A percentile compares a stretch with the other conserved stretches of the same genome.
phyloP scores from a whole-genome alignment of 2,797 vertebrate genomes.

The Vipera latastei region DNA sequence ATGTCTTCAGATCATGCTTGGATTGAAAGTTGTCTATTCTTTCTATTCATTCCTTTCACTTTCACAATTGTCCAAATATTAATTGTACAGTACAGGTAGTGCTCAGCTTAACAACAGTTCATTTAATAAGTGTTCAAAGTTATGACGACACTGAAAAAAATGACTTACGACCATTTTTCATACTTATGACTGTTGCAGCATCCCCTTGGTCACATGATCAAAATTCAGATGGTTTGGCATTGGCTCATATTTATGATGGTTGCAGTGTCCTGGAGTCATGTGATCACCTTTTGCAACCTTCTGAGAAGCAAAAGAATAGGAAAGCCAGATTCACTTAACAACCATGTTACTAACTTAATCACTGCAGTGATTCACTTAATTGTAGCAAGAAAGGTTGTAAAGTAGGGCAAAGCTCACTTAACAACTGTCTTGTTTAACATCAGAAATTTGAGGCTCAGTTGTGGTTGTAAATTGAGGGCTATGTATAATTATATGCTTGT shows the following conservation, averaged over 20 bases:
- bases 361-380: not conserved
- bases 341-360: not conserved
- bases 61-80: not conserved
- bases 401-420: not conserved
- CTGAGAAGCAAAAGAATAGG: not conserved
- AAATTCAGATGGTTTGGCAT: not conserved
- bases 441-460: not conserved
- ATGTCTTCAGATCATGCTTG: conserved; percentile 31
- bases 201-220: not conserved
- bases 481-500: not conserved
- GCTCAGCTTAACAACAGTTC: not conserved
- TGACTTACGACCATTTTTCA: not conserved
- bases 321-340: not conserved
- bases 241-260: not conserved
- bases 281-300: not conserved
- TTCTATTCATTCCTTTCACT: not conserved
- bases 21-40: accelerated
- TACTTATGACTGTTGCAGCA: not conserved
- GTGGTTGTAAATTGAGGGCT: not conserved
- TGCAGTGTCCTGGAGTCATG: not conserved
- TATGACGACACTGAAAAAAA: not conserved
- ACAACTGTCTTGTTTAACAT: not conserved
- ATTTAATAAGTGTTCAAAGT: not conserved
- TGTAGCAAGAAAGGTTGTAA: not conserved
- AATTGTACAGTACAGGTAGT: not conserved